A percentile compares a stretch with the other conserved stretches of the same genome.
phyloP scores from a whole-genome alignment of 2,888 invertebrate genomes.

The Monopis laevigella region DNA sequence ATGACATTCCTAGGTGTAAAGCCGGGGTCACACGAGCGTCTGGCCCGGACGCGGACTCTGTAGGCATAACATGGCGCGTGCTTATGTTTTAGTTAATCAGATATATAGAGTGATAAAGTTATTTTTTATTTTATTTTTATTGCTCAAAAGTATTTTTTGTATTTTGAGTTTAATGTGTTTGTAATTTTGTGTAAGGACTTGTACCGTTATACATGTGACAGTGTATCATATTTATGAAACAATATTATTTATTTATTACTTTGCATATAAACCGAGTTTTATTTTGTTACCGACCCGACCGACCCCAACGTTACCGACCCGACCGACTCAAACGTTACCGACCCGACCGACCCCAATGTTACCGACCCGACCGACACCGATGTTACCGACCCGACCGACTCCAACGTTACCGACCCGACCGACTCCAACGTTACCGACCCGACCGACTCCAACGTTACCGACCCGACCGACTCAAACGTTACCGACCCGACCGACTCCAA shows the following conservation, averaged over 20 bases:
- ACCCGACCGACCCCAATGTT: too few relatives aligned
- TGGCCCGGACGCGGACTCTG: slow-evolving; percentile 23
- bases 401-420: too few relatives aligned
- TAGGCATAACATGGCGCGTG: background rate
- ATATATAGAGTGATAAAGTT: slow-evolving; percentile 46
- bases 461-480: too few relatives aligned
- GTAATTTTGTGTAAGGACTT: slow-evolving; percentile 54
- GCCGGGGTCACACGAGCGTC: slow-evolving; percentile 1
- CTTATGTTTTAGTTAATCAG: slow-evolving; percentile 26
- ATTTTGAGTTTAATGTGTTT: slow-evolving; percentile 44
- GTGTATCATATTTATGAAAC: slow-evolving; percentile 3
- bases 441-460: too few relatives aligned
- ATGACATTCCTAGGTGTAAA: slow-evolving; percentile 8
- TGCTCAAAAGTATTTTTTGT: slow-evolving; percentile 43
- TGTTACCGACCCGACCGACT: too few relatives aligned
- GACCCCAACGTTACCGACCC: too few relatives aligned
- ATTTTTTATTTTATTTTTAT: slow-evolving; percentile 57
- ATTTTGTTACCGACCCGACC: too few relatives aligned
- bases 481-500: too few relatives aligned
- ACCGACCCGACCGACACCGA: too few relatives aligned
- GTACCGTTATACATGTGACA: slow-evolving; percentile 2
- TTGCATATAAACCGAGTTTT: slow-evolving; percentile 30
- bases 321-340: too few relatives aligned
- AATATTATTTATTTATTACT: slow-evolving; percentile 67
- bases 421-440: too few relatives aligned